Base-by-base conservation (phyloP, 23 tunicate species). In the Ciona savignyi region DNA sequence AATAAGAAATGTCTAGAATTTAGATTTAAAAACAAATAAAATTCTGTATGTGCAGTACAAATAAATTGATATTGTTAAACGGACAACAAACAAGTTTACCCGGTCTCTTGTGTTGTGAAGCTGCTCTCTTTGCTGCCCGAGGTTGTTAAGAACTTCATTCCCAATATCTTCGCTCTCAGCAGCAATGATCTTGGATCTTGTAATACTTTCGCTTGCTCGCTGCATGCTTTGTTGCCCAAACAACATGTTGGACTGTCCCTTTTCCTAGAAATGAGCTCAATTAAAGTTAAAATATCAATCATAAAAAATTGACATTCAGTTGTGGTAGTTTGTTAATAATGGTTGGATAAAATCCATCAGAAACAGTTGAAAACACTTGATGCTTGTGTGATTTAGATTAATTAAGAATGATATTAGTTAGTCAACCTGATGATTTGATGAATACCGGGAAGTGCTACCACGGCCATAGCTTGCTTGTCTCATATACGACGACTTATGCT, bases 121-220 rank as follows among this genome's bases (percentile, higher is more conserved):
- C 69, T 78, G 83, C 35, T 78, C 83, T 2, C 75, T 27, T 56
- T 78, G 83, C 30, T 68, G 27, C 28, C 30, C 68, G 22, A 78
- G 56, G 51, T 70, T 51, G 30, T 30, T 32, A 6, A 78, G 68
- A 27, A 78, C 48, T 25, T 78, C 35, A 51, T 78, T 69, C 27
- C 83, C 83, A 26, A 78, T 78, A 9, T 23, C 56, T 78, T 78
- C 83, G 68, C 75, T 78, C 33, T 78, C 83, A 2, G 68, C 31
- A 25, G 83, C 61, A 23, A 78, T 56, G 27, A 60, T 35, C 21
- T 69, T 42, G 29, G 75, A 78, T 20, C 75, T 49, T 4, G 68
- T 63, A 1, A 78, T 78, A 68, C 75, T 78, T 9, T 60, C 75
- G 69, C 66, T 69, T 28, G 83, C 75, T 21, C 75, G 68, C 60